A percentile compares a stretch with the other conserved stretches of the same genome.
Conservation (phyloP, 2,113 vertebrate species). For the Myrmecobius fasciatus region DNA sequence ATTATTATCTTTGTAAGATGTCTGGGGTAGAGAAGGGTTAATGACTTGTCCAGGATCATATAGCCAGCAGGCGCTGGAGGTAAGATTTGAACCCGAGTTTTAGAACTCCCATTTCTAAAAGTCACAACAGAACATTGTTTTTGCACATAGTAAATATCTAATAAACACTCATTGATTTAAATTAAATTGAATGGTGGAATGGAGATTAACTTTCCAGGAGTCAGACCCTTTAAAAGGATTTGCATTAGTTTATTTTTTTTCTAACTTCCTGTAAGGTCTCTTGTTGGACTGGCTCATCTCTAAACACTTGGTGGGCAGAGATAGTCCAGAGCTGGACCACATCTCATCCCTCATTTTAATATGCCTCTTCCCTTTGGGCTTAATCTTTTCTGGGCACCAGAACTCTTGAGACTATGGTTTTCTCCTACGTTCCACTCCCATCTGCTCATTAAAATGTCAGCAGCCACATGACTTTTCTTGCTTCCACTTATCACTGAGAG, state of each 20-base stretch:
- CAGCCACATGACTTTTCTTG: not conserved
- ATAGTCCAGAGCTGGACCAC: not conserved
- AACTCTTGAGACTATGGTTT: not conserved
- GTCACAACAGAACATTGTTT: not conserved
- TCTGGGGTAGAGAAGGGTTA: no score
- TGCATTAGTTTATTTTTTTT: not conserved
- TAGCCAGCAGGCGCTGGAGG: not conserved
- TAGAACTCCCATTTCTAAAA: not conserved
- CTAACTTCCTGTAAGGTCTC: not conserved
- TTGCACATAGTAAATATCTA: not conserved
- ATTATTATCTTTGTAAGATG: not conserved
- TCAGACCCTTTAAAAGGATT: not conserved
- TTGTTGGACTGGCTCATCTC: not conserved
- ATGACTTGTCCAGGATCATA: not conserved
- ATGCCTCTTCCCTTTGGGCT: not conserved
- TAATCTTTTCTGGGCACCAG: not conserved
- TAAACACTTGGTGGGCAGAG: not conserved
- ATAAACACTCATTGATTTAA: not conserved
- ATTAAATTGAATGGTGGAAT: not conserved
- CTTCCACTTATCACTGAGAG: slow-evolving; percentile 28
- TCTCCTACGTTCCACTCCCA: not conserved
- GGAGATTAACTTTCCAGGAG: not conserved
- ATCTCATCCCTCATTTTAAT: not conserved
- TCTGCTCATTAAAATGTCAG: slow-evolving; percentile 49
- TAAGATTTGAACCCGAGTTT: not conserved